Percentiles rank a stretch among this genome's conserved stretches.
Conservation (phyloP, 2,888 invertebrate genomes). For the Cabera pusaria region DNA sequence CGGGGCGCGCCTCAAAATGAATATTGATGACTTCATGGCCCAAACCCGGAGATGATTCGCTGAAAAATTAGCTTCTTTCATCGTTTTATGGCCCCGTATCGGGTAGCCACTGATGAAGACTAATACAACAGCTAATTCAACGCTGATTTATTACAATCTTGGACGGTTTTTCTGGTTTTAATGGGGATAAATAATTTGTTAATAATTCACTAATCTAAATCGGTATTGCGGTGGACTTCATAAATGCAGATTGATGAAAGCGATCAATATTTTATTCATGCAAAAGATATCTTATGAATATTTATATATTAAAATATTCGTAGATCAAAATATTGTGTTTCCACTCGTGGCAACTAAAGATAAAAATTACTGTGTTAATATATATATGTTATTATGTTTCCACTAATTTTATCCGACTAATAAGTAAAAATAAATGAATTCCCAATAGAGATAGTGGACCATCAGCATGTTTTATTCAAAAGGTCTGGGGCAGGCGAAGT, state of each 20-base stretch:
- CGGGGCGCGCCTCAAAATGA: conserved; percentile 78
- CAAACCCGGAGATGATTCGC: conserved; percentile 77
- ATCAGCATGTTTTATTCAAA: conserved; percentile 18
- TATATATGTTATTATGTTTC: too few relatives aligned
- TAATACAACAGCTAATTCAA: conserved; percentile 78
- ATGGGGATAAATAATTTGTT: conserved; percentile 37
- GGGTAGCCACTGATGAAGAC: conserved; percentile 75
- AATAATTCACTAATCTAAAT: too few relatives aligned
- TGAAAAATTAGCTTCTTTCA: conserved; percentile 82
- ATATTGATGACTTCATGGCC: conserved; percentile 80
- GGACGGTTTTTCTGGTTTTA: conserved; percentile 50
- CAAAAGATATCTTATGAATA: too few relatives aligned
- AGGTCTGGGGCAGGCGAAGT: conserved; percentile 15
- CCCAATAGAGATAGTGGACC: background rate
- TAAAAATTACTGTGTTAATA: too few relatives aligned
- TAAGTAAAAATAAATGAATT: too few relatives aligned
- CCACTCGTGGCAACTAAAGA: too few relatives aligned
- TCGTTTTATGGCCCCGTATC: conserved; percentile 76
- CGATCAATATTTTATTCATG: too few relatives aligned
- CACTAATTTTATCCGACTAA: too few relatives aligned
- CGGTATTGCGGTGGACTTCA: too few relatives aligned
- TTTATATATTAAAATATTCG: too few relatives aligned
- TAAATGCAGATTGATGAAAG: too few relatives aligned
- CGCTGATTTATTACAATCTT: conserved; percentile 47
- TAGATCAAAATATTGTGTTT: too few relatives aligned